These are phyloP conservation scores for Corythucha ciliata DNA, from an alignment of 2,888 invertebrate species.

Conservation along the genomic window DNA sequence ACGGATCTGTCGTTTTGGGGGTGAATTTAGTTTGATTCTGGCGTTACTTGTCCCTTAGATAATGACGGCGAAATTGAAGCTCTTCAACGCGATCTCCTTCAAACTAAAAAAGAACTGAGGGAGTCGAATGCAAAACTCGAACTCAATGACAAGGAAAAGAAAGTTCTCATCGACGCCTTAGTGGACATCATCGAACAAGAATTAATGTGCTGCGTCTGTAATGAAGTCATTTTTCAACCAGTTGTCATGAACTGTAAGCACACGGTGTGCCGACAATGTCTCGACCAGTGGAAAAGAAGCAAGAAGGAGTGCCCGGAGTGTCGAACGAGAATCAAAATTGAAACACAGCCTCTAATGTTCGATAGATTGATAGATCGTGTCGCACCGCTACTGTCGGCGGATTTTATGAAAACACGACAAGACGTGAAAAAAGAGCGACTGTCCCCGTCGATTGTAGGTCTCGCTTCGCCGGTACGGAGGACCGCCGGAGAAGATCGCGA, in stretches of 20 bases:
- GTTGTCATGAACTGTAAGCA: constrained; percentile 64
- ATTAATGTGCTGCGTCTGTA: constrained; percentile 64
- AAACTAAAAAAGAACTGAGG: too few relatives aligned
- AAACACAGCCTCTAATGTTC: constrained; percentile 54
- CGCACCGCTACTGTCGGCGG: constrained; percentile 51
- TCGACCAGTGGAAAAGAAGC: constrained; percentile 58
- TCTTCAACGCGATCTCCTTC: too few relatives aligned
- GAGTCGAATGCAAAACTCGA: too few relatives aligned
- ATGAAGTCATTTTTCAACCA: constrained; percentile 49
- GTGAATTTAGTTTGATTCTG: too few relatives aligned
- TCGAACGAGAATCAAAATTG: constrained; percentile 45
- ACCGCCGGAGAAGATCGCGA: too few relatives aligned
- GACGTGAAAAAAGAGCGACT: constrained; percentile 47
- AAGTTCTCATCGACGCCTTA: too few relatives aligned
- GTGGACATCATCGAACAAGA: constrained; percentile 57
- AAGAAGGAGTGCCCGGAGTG: constrained; percentile 65
- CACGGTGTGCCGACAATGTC: constrained; percentile 63
- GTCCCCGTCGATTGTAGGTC: too few relatives aligned
- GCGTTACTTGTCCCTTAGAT: too few relatives aligned
- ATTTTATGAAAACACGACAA: constrained; percentile 50
- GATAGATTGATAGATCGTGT: constrained; percentile 66
- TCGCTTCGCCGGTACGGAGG: too few relatives aligned
- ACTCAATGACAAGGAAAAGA: too few relatives aligned
- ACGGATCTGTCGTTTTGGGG: too few relatives aligned
- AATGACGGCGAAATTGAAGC: too few relatives aligned